Percentiles rank a stretch among this genome's conserved stretches.
These are phyloP conservation scores for Myrmophylax atrothorax DNA, from an alignment of 2,113 vertebrate species.

Conservation along the genomic window DNA sequence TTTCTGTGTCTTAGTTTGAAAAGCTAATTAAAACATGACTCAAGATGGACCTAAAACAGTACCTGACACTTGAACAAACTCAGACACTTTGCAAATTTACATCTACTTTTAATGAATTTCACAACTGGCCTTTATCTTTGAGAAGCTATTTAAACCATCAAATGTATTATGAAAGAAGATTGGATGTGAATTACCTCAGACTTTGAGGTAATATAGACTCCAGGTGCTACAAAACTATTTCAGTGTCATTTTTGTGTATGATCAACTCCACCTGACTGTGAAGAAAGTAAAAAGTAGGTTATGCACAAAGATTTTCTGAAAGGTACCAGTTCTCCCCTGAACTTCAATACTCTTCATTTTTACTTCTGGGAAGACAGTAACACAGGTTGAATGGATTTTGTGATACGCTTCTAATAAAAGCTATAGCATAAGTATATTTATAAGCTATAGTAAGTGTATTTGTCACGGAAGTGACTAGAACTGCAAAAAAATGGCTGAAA, in stretches of 20 bases:
- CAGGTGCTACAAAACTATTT: background rate
- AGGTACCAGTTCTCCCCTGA: background rate
- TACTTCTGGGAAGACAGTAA: background rate
- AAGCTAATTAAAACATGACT: background rate
- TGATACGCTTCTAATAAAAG: background rate
- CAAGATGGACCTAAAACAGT: background rate
- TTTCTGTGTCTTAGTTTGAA: background rate
- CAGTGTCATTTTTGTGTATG: background rate
- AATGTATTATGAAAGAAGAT: background rate
- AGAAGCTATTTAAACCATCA: background rate
- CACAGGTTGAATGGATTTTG: background rate
- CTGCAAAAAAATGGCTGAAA: background rate
- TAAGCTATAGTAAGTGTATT: background rate
- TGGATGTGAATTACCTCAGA: background rate
- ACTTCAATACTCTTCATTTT: accelerated
- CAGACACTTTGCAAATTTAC: background rate
- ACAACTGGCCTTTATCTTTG: background rate
- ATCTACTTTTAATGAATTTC: background rate
- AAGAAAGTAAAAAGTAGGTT: background rate
- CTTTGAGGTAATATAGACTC: background rate
- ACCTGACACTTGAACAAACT: background rate
- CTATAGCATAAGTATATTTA: background rate
- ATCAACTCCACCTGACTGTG: background rate
- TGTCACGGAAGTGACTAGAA: background rate
- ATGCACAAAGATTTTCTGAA: background rate